phyloP scores from a whole-genome alignment of 2,797 vertebrate species.

The Rhinogobio ventralis region DNA sequence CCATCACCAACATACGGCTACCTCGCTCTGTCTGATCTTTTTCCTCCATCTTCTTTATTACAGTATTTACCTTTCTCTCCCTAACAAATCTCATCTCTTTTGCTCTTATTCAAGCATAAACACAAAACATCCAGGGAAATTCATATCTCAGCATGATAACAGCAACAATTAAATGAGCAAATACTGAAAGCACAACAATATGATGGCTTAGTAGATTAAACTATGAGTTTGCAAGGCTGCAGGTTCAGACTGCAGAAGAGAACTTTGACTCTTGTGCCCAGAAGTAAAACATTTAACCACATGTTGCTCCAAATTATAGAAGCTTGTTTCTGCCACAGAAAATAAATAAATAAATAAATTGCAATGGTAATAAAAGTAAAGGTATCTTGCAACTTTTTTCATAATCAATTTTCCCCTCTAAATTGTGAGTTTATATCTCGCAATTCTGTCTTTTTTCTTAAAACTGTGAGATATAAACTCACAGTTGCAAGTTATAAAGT shows the following conservation, averaged over 20 bases:
- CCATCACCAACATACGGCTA: conserved; percentile 28
- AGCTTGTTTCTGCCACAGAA: not conserved
- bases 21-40: conserved; percentile 12
- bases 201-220: not conserved
- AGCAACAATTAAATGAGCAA: not conserved
- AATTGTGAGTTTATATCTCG: too few species aligned
- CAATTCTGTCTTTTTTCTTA: too few species aligned
- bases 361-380: not conserved
- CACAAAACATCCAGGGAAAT: not conserved
- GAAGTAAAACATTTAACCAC: not conserved
- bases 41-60: not conserved
- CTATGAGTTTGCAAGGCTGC: not conserved
- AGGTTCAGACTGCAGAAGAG: not conserved
- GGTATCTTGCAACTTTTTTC: too few species aligned
- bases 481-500: too few species aligned
- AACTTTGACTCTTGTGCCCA: not conserved
- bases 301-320: not conserved
- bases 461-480: not conserved
- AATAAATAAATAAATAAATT: not conserved
- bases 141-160: not conserved
- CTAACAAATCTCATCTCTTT: not conserved
- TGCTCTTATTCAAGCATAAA: not conserved
- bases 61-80: conserved; percentile 1
- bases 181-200: not conserved
- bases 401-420: too few species aligned